Evolutionary conservation across 2,888 invertebrate species (phyloP).

Genomic region (Melanostoma mellinum): DNA sequence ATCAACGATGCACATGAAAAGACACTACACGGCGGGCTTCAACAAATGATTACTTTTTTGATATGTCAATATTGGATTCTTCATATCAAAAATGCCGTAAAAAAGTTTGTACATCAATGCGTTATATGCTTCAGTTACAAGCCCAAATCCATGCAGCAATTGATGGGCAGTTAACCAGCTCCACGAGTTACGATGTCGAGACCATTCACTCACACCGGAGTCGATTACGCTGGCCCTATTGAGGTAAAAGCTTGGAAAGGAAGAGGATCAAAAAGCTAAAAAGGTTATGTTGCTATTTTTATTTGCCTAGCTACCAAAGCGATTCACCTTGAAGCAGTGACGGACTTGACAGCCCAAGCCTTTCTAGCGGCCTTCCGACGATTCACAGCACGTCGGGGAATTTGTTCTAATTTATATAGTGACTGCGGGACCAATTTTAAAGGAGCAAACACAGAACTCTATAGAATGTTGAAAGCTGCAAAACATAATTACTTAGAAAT

Average conservation of each 20-base stretch:
- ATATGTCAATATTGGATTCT: constrained; percentile 19
- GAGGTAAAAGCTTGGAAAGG: constrained; percentile 43
- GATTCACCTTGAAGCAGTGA: constrained; percentile 60
- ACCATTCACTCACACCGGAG: constrained; percentile 62
- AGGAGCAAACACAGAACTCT: constrained; percentile 73
- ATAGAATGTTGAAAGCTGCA: neutral
- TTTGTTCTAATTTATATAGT: constrained; percentile 72
- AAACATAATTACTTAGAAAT: constrained; percentile 11
- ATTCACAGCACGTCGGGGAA: constrained; percentile 75
- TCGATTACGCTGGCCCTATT: constrained; percentile 73
- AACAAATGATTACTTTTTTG: too few species aligned
- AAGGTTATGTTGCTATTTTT: constrained; percentile 74
- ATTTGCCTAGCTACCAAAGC: constrained; percentile 74
- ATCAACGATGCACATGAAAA: too few species aligned
- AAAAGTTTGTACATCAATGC: constrained; percentile 48
- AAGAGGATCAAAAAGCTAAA: constrained; percentile 64
- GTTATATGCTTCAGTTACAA: constrained; percentile 46
- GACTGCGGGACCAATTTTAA: constrained; percentile 77
- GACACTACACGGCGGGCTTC: too few species aligned
- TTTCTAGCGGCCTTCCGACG: constrained; percentile 75
- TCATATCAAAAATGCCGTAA: neutral
- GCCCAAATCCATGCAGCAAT: neutral
- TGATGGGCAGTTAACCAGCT: too few species aligned
- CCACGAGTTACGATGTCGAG: neutral
- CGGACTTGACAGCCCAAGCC: constrained; percentile 67